A percentile compares a stretch with the other conserved stretches of the same genome.
phyloP scores from a whole-genome alignment of 2,797 vertebrate genomes.

The Simalia tracyae region DNA sequence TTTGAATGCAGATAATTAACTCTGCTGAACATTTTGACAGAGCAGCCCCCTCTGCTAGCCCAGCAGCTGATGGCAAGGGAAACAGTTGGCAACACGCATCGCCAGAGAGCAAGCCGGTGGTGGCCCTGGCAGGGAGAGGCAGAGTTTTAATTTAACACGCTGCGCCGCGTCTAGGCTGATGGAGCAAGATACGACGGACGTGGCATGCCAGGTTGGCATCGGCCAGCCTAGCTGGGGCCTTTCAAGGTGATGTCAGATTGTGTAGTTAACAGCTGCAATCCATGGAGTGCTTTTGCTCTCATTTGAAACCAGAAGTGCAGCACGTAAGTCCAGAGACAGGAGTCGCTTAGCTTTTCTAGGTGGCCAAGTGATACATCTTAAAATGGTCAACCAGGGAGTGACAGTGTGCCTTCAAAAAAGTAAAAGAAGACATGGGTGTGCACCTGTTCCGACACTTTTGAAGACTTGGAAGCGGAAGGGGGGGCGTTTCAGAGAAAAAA shows the following conservation, averaged over 20 bases:
- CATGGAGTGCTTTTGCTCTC: conserved; percentile 12
- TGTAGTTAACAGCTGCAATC: conserved; percentile 49
- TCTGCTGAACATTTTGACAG: conserved; percentile 59
- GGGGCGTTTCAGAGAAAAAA: neutral
- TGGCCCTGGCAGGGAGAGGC: conserved; percentile 59
- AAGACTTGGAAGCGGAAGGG: neutral
- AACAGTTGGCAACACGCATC: conserved; percentile 52
- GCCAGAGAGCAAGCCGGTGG: conserved; percentile 52
- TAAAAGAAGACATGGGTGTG: neutral
- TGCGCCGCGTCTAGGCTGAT: conserved; percentile 60
- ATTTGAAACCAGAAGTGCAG: neutral
- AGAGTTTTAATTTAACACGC: conserved; percentile 64
- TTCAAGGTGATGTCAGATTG: conserved; percentile 72
- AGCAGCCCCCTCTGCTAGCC: conserved; percentile 50
- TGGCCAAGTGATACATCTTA: neutral
- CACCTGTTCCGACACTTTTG: neutral
- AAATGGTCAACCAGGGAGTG: neutral
- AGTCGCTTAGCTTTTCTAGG: neutral
- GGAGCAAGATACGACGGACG: conserved; percentile 52
- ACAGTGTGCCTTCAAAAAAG: neutral
- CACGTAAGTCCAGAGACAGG: neutral
- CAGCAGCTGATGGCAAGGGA: conserved; percentile 55
- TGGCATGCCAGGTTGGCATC: conserved; percentile 56
- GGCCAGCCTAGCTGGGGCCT: conserved; percentile 57
- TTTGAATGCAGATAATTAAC: conserved; percentile 66